Evolutionary conservation across 2,113 vertebrate species (phyloP), one percentile per base, ranked within the genome.

Genomic region (Ictalurus punctatus): DNA sequence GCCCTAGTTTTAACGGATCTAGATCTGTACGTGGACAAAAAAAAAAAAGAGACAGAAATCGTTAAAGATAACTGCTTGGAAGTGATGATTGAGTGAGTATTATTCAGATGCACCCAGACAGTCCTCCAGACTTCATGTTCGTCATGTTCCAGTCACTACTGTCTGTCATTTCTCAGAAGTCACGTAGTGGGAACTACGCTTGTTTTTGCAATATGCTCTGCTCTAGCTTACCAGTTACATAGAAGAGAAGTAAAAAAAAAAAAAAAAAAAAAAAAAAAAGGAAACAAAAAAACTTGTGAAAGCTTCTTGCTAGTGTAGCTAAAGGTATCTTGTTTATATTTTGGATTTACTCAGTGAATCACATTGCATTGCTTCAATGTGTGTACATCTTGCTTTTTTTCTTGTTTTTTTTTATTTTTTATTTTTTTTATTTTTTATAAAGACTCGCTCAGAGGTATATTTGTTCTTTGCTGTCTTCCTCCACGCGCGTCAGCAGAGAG

Each of bases 121-220:
- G 87, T 34, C 73, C 81, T 65, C 73, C 91, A 89, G 91, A 92
- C 90, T 88, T 83, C 48, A 9, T 10, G 54, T 80, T 63, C 44
- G 44, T 87, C 44, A 48, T 90, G 81, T 87, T 25, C 80, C 56
- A 54, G 84, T 69, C 80, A 74, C 27, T 30, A 10, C 87, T 7
- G 74, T 83, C 89, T 80, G 37, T 37, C 88, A 4, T 86, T 92
- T 92, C 80, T 89, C 71, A 91, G 83, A 92, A 93, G 54, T 90
- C 25, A 27, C 86, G 80, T 87, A 7, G 79, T 87, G 76, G 40
- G 86, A 88, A 83, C 44, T 10, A n/a, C 13, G 5, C 40, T 86
- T 61, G 48, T 81, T 89, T 58, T 40, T 88, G 40, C 44, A 86
- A 63, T 27, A 63, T 27, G 12, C 69, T 40, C 78, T 34, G 16